These are phyloP conservation scores for Nomada lathburiana DNA, from an alignment of 2,888 invertebrate species.

Conservation along the genomic window DNA sequence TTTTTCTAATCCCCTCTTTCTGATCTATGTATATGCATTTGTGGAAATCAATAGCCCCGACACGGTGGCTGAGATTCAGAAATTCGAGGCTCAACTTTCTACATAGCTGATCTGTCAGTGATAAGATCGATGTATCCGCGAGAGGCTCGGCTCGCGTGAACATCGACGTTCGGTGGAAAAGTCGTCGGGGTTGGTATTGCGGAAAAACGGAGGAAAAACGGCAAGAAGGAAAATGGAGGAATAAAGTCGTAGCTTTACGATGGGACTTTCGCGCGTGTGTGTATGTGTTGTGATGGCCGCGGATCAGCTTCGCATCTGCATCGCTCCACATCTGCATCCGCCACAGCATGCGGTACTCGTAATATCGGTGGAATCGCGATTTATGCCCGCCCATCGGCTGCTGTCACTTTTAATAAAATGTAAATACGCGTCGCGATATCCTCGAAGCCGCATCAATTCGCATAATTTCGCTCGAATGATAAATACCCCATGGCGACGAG, in stretches of 20 bases:
- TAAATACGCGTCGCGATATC: constrained; percentile 62
- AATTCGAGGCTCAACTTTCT: constrained; percentile 40
- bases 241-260: constrained; percentile 65
- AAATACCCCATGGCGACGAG: constrained; percentile 12
- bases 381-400: constrained; percentile 61
- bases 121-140: constrained; percentile 46
- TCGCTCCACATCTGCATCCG: constrained; percentile 58
- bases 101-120: constrained; percentile 32
- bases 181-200: background rate
- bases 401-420: constrained; percentile 73
- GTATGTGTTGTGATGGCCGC: constrained; percentile 38
- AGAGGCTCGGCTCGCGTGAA: constrained; percentile 39
- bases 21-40: background rate
- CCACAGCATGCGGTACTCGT: constrained; percentile 50
- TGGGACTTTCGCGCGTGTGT: constrained; percentile 36
- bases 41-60: background rate
- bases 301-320: constrained; percentile 50
- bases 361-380: constrained; percentile 66
- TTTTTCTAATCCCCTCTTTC: background rate
- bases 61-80: constrained; percentile 1
- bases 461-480: constrained; percentile 45
- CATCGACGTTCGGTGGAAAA: constrained; percentile 31
- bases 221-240: constrained; percentile 47
- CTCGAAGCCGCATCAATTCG: constrained; percentile 57
- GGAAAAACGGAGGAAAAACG: constrained; percentile 22